phyloP scores from a whole-genome alignment of 2,113 vertebrate species.

The Vulpes vulpes region DNA sequence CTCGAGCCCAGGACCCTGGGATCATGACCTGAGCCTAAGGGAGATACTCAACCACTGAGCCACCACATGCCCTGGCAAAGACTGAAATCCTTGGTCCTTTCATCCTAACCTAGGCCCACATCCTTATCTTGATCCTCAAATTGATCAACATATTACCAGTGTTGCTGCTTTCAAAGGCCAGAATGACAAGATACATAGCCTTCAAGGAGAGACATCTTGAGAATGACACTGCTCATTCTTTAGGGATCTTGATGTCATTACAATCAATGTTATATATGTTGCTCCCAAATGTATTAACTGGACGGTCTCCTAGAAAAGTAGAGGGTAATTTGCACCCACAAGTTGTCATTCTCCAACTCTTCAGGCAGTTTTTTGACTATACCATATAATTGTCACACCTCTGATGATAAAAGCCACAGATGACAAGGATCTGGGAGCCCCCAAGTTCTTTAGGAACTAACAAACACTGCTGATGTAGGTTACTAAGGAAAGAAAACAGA shows the following conservation, averaged over 20 bases:
- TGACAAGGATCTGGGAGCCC: constrained; percentile 17
- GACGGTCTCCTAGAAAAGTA: constrained; percentile 7
- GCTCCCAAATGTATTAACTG: constrained; percentile 10
- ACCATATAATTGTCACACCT: constrained; percentile 27
- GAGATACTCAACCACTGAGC: too few relatives aligned
- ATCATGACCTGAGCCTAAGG: too few relatives aligned
- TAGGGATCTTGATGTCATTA: constrained; percentile 25
- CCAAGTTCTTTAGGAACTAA: constrained; percentile 51
- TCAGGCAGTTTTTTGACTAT: constrained; percentile 5
- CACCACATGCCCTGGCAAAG: not conserved
- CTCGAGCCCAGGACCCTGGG: too few relatives aligned
- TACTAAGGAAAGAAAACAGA: constrained; percentile 20
- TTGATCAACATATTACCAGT: not conserved
- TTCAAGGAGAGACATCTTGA: constrained; percentile 37
- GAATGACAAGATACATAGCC: not conserved
- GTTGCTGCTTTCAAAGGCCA: constrained; percentile 46
- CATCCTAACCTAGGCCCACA: constrained; percentile 4
- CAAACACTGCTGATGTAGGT: not conserved
- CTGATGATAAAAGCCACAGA: constrained; percentile 43
- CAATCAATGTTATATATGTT: constrained; percentile 33
- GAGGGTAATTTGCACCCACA: not conserved
- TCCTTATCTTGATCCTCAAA: constrained; percentile 28
- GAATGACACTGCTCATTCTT: constrained; percentile 1
- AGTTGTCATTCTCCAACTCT: constrained; percentile 42
- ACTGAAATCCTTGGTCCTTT: constrained; percentile 19